Conservation (phyloP, 2,888 invertebrate genomes). For the Leucoptera coffeella region DNA sequence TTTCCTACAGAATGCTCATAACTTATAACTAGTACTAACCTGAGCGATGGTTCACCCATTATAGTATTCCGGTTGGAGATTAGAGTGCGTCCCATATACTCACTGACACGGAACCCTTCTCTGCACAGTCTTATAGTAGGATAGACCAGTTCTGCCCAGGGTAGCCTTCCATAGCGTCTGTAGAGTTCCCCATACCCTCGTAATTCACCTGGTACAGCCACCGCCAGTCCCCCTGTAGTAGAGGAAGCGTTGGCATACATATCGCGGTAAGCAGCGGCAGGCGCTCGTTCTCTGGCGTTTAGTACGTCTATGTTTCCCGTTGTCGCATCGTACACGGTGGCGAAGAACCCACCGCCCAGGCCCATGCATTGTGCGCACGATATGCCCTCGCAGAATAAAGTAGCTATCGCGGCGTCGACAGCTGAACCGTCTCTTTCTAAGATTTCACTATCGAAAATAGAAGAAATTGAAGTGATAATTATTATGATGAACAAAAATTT, state of each 20-base stretch:
- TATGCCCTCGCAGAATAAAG: conserved; percentile 80
- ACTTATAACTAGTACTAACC: conserved; percentile 18
- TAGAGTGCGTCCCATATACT: conserved; percentile 58
- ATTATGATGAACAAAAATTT: too few species aligned
- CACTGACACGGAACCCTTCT: conserved; percentile 63
- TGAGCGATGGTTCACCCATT: conserved; percentile 52
- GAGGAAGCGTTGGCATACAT: conserved; percentile 60
- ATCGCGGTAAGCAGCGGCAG: conserved; percentile 54
- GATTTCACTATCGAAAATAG: too few species aligned
- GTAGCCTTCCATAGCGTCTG: conserved; percentile 63
- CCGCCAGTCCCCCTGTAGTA: conserved; percentile 58
- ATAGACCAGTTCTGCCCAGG: conserved; percentile 72
- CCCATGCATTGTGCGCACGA: conserved; percentile 82
- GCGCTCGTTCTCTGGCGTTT: conserved; percentile 75
- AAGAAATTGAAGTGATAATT: too few species aligned
- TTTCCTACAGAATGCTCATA: not conserved
- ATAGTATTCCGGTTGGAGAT: conserved; percentile 40
- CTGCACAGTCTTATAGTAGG: conserved; percentile 73
- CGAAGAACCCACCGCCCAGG: conserved; percentile 83
- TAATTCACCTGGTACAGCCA: conserved; percentile 84
- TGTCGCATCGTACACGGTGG: conserved; percentile 69
- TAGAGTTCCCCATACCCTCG: conserved; percentile 77
- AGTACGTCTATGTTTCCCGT: conserved; percentile 55
- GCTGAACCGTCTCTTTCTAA: conserved; percentile 68
- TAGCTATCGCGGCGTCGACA: conserved; percentile 81